Evolutionary conservation across 2,797 vertebrate genomes (phyloP).

Genomic region (Momotus momota): DNA sequence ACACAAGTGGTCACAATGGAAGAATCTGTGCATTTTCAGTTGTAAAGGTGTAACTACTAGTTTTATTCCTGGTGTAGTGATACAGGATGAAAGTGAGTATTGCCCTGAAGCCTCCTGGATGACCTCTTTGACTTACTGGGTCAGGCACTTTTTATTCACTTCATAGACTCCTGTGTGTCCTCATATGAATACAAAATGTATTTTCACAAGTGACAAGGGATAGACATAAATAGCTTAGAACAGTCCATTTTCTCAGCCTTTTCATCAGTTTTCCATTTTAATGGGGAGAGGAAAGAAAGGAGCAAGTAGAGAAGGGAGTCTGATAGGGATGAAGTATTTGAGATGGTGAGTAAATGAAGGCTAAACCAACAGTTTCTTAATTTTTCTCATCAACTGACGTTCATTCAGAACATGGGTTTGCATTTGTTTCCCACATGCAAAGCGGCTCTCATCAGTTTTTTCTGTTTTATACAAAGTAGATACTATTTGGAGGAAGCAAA

Average conservation of each 20-base stretch:
- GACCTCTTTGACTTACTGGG: not conserved
- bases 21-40: slow-evolving; percentile 27
- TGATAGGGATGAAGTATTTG: not conserved
- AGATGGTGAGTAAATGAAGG: not conserved
- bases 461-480: not conserved
- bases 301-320: not conserved
- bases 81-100: not conserved
- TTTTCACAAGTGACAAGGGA: slow-evolving; percentile 14
- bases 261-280: not conserved
- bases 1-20: not conserved
- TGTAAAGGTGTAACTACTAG: not conserved
- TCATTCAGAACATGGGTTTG: not conserved
- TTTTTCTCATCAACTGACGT: not conserved
- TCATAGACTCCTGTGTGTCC: not conserved
- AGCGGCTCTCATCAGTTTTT: not conserved
- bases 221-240: not conserved
- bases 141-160: slow-evolving; percentile 19
- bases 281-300: not conserved
- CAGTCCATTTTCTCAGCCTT: not conserved
- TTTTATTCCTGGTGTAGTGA: slow-evolving; percentile 1
- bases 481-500: not conserved
- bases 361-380: not conserved
- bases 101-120: not conserved
- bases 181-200: not conserved
- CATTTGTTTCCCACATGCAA: not conserved